Percentiles rank a stretch among this genome's conserved stretches.
These are phyloP conservation scores for Diadophis punctatus DNA, from an alignment of 2,113 vertebrate genomes.

Conservation along the genomic window DNA sequence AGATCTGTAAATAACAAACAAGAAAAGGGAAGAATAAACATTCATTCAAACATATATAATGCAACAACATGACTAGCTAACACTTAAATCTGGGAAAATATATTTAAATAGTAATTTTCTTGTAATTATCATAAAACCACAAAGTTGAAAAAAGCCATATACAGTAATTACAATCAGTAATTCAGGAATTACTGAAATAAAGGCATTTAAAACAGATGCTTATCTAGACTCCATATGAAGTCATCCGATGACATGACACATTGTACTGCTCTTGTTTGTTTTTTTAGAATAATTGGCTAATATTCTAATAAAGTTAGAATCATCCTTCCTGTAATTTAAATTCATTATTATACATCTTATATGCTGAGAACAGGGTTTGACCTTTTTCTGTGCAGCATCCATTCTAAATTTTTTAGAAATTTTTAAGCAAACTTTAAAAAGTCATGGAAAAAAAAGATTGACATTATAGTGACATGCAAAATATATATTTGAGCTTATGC, in stretches of 20 bases:
- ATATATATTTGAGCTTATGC: too few relatives aligned
- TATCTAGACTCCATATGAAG: not conserved
- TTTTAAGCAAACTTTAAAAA: too few relatives aligned
- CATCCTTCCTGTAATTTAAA: not conserved
- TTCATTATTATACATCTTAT: not conserved
- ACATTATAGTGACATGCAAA: too few relatives aligned
- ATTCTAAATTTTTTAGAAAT: not conserved
- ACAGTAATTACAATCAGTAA: not conserved
- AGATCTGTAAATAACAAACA: conserved; percentile 74
- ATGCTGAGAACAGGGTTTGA: not conserved
- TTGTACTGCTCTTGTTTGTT: not conserved
- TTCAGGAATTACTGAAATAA: not conserved
- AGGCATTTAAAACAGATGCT: not conserved
- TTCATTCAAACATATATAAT: fast-evolving
- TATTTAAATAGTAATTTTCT: not conserved
- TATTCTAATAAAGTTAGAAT: not conserved
- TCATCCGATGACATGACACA: not conserved
- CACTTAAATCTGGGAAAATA: not conserved
- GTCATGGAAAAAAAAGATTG: too few relatives aligned
- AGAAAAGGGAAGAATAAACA: not conserved
- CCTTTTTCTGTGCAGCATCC: not conserved
- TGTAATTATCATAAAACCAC: not conserved
- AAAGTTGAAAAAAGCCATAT: not conserved
- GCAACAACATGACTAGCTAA: fast-evolving
- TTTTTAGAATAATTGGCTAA: not conserved